Evolutionary conservation across 2,113 vertebrate genomes (phyloP).

Genomic region (Daboia siamensis): DNA sequence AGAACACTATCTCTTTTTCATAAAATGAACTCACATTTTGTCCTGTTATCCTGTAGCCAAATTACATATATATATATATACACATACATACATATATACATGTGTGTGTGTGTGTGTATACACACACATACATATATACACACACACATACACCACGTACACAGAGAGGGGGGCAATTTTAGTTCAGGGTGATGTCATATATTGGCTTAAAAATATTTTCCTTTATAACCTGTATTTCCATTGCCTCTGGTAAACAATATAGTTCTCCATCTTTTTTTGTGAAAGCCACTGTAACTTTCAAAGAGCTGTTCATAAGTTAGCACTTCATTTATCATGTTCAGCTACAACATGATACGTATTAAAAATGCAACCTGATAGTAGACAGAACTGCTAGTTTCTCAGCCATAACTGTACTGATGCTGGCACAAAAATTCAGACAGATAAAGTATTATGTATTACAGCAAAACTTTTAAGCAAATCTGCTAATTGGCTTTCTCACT

Average conservation of each 20-base stretch:
- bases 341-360: constrained; percentile 55
- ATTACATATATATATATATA: background rate
- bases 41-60: background rate
- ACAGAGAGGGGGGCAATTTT: background rate
- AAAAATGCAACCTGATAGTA: constrained; percentile 44
- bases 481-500: constrained; percentile 5
- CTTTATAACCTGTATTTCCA: constrained; percentile 11
- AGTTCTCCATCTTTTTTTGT: constrained; percentile 45
- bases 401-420: background rate
- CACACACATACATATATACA: too few species aligned
- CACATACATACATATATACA: too few species aligned
- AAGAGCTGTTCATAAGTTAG: constrained; percentile 60
- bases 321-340: constrained; percentile 60
- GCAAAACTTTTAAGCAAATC: background rate
- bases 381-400: constrained; percentile 35
- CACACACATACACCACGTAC: background rate
- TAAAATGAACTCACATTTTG: background rate
- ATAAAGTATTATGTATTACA: constrained; percentile 2
- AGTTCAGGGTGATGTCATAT: background rate
- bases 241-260: constrained; percentile 50
- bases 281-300: constrained; percentile 60
- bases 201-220: constrained; percentile 43
- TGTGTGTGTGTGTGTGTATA: too few species aligned
- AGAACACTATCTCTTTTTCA: background rate
- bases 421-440: constrained; percentile 30